Evolutionary conservation across 2,113 vertebrate species (phyloP).

Genomic region (Diadophis punctatus): DNA sequence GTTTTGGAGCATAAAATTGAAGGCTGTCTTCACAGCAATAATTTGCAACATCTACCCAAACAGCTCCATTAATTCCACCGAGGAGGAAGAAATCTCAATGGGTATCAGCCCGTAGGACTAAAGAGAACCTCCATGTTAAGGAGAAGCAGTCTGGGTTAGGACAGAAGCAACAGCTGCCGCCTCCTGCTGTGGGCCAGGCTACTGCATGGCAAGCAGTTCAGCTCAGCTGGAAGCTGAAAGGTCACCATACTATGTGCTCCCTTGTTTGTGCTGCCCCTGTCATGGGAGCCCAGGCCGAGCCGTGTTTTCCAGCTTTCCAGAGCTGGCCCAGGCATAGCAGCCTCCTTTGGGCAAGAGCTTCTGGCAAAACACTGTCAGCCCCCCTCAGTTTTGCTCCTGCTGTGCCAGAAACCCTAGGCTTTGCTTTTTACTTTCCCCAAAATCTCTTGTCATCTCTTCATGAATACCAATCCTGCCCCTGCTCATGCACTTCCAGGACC

Average conservation of each 20-base stretch:
- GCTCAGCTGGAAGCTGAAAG: background rate
- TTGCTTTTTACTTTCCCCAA: background rate
- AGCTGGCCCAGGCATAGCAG: background rate
- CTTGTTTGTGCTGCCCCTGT: background rate
- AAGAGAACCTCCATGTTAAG: background rate
- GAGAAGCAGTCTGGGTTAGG: background rate
- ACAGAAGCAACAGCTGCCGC: background rate
- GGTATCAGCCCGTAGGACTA: background rate
- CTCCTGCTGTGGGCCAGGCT: background rate
- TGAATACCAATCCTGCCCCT: background rate
- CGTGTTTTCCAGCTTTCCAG: background rate
- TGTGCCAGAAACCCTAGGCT: background rate
- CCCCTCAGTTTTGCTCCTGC: background rate
- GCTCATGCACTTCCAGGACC: background rate
- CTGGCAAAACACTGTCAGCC: background rate
- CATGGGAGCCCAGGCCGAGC: background rate
- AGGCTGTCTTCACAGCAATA: background rate
- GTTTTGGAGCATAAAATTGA: background rate
- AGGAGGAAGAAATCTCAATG: background rate
- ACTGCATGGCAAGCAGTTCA: background rate
- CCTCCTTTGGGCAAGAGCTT: background rate
- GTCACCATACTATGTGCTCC: too few species aligned
- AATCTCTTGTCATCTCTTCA: background rate
- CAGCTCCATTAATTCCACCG: background rate
- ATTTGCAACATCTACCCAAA: background rate